These are phyloP conservation scores for Lepidothrix coronata DNA, from an alignment of 2,113 vertebrate genomes.

Conservation along the genomic window DNA sequence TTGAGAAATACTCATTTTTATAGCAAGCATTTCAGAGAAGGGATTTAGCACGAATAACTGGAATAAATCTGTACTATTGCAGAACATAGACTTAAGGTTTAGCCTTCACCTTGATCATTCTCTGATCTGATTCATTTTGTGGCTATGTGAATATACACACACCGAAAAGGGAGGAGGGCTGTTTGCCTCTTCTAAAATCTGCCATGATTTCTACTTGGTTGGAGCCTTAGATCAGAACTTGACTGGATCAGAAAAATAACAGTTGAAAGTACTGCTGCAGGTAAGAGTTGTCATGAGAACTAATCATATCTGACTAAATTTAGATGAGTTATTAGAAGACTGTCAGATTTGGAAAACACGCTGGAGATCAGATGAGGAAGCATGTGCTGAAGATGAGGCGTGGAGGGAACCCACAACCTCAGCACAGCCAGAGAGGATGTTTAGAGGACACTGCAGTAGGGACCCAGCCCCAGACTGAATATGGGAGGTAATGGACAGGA, in stretches of 20 bases:
- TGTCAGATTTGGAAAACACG: neutral
- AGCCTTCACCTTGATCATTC: neutral
- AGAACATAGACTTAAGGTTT: neutral
- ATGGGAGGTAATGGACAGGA: neutral
- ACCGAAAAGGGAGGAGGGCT: neutral
- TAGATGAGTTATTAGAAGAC: neutral
- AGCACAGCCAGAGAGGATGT: neutral
- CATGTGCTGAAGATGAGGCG: neutral
- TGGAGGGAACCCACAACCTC: neutral
- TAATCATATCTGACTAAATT: neutral
- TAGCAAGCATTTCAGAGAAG: neutral
- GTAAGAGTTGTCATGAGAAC: neutral
- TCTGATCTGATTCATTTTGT: fast-evolving
- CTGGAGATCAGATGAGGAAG: neutral
- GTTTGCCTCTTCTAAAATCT: neutral
- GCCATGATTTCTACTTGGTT: neutral
- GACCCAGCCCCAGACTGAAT: neutral
- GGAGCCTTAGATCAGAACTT: neutral
- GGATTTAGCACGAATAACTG: neutral
- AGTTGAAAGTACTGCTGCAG: neutral
- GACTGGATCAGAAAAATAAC: neutral
- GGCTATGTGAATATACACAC: neutral
- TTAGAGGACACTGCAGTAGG: neutral
- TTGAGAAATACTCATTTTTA: neutral
- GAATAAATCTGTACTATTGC: neutral